Evolutionary conservation across 2,888 invertebrate genomes (phyloP), one percentile per base, ranked within the genome.

Genomic region (Lagria hirta): DNA sequence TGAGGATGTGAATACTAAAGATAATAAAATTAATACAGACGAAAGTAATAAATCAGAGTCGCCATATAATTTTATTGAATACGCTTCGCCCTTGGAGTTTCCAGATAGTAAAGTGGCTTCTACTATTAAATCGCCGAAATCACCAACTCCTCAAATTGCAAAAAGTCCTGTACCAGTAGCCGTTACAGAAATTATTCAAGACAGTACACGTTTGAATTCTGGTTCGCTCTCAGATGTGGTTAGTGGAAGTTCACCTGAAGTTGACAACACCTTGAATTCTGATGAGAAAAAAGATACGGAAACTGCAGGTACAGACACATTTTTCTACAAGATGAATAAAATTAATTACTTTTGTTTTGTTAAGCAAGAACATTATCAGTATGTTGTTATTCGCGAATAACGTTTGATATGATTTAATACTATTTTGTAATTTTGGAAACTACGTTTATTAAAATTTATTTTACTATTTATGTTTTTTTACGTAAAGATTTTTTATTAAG

Each of bases 181-280:
- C 5, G 57, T 68, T 26, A 62, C 63, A 0, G 70, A 71, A 52
- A 63, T 69, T 17, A 60, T 68, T 24, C 68, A 68, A 45, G 64
- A 56, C 24, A 68, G 61, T 43, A 61, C 62, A 6, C 55, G 69
- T n/a, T 42, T 79, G 32, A 69, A 79, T 10, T 82, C 82, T 0
- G 82, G 80, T 0, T 82, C 82, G 4, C 70, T 81, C 6, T 82
- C 82, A 42, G 82, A 82, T 52, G 78, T 79, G 1, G 72, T 77
- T 1, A 81, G 81, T 55, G 82, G 80, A 0, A 82, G 82, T 18
- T 82, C 82, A 1, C 82, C 82, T 0, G 82, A 83, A 59, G 75
- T 78, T 18, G 81, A 73, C 48, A 67, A 79, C 67, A 77, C 67
- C 8, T 68, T 62, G 3, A 68, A 65, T 40, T 68, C 69, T 0